Base-by-base conservation (phyloP, 2,797 vertebrate species). In the Enteromius treurensis region DNA sequence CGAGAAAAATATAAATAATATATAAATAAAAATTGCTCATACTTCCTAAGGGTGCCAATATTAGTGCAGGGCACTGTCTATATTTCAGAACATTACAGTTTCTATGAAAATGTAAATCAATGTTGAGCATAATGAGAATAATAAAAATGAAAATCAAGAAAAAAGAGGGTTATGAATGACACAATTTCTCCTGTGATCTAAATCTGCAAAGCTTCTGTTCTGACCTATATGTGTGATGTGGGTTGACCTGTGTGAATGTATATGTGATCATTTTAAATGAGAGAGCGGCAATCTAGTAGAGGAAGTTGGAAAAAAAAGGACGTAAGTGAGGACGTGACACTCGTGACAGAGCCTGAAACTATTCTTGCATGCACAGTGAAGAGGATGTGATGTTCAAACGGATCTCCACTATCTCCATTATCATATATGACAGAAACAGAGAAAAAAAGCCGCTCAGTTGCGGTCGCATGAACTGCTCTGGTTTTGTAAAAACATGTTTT, bases 291-390 rank as follows among this genome's bases (percentile, higher is more conserved):
- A 51, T 32, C 26, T 64, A 34, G 29, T 51, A 53, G 60, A 77
- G 68, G 69, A 82, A 75, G 67, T 45, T 69, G 84, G 68, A 26
- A 79, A 60, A 70, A 51, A 40, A 79, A 70, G 29, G 84, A 84
- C 79, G 14, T 82, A 69, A 84, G 71, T 78, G 69, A 85, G 49
- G 51, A 26, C 80, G 74, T 81, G 77, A 45, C 74, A 87, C 58
- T 62, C 3, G 40, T 70, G 62, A 81, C 51, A 77, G 73, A 68
- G 32, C 29, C 62, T 74, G 68, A 84, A 74, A 79, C 77, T 65
- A 17, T 45, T 51, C 42, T 64, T 37, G 60, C 60, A 73, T 51
- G 42, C 77, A 71, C 4, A 49, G 42, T 51, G 76, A 67, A 78
- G 70, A 74, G 51, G 81, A 82, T 67, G 73, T 77, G 62, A 23